Conservation (phyloP, 2,888 invertebrate species). For the Leptopilina myrica region DNA sequence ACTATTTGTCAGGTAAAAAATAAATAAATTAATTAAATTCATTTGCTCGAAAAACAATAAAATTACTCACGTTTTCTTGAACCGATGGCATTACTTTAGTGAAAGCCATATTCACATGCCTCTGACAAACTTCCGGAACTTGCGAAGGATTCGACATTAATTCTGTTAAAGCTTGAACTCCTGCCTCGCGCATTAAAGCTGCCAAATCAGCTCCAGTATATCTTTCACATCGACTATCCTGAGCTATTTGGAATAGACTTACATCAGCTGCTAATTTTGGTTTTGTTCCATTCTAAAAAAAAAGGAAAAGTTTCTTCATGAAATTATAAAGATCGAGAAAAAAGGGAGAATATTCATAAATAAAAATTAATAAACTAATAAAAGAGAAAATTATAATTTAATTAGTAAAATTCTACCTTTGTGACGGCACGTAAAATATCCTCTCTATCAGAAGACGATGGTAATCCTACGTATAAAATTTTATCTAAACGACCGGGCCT, state of each 20-base stretch:
- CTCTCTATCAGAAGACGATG: slow-evolving; percentile 85
- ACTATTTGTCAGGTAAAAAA: too few species aligned
- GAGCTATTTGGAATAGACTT: slow-evolving; percentile 84
- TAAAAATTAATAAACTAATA: background rate
- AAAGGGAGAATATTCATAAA: too few species aligned
- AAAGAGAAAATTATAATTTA: background rate
- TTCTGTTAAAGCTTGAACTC: slow-evolving; percentile 87
- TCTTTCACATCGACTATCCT: slow-evolving; percentile 83
- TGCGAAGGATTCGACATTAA: slow-evolving; percentile 80
- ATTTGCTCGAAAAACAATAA: background rate
- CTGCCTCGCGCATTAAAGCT: slow-evolving; percentile 92
- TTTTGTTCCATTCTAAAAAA: slow-evolving; percentile 84
- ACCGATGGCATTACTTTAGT: slow-evolving; percentile 92
- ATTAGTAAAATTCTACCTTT: slow-evolving; percentile 79
- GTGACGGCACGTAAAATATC: slow-evolving; percentile 94
- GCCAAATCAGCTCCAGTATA: slow-evolving; percentile 97
- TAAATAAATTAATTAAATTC: too few species aligned
- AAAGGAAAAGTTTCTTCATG: slow-evolving; percentile 56
- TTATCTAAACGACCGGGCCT: slow-evolving; percentile 94
- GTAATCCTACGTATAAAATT: slow-evolving; percentile 93
- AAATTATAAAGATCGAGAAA: slow-evolving; percentile 4
- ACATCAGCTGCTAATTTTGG: slow-evolving; percentile 89
- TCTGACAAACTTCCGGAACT: slow-evolving; percentile 78
- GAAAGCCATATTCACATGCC: slow-evolving; percentile 88
- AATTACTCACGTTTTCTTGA: slow-evolving; percentile 80